Evolutionary conservation across 2,797 vertebrate species (phyloP).

Genomic region (Sparidentex hasta): DNA sequence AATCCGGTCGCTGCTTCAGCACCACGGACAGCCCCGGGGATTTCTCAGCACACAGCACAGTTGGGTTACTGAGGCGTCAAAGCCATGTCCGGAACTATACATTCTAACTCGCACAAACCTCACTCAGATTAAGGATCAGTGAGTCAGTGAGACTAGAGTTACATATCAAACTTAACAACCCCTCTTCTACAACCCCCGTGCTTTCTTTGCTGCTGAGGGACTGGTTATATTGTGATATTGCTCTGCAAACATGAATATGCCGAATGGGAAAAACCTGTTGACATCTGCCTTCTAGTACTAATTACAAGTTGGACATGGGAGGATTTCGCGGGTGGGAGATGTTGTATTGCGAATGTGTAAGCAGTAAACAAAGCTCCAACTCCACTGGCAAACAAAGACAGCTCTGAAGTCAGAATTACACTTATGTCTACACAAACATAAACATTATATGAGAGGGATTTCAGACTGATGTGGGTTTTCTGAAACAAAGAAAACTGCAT

Average conservation of each 20-base stretch:
- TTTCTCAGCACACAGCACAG: too few relatives aligned
- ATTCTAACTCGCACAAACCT: too few relatives aligned
- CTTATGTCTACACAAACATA: constrained; percentile 9
- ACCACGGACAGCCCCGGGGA: too few relatives aligned
- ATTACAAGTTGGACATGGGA: constrained; percentile 42
- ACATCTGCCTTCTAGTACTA: constrained; percentile 10
- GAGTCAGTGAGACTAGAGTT: too few relatives aligned
- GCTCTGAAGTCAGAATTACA: neutral
- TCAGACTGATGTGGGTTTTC: neutral
- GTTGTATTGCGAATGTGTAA: constrained; percentile 1
- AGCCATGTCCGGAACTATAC: too few relatives aligned
- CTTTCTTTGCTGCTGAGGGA: too few relatives aligned
- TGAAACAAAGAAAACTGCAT: neutral
- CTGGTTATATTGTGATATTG: neutral
- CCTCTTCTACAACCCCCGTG: too few relatives aligned
- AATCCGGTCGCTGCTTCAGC: too few relatives aligned
- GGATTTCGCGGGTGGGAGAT: constrained; percentile 28
- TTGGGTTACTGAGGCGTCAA: too few relatives aligned
- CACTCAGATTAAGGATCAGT: too few relatives aligned
- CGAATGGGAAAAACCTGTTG: constrained; percentile 24
- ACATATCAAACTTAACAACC: too few relatives aligned
- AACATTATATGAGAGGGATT: too few relatives aligned
- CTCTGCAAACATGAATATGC: constrained; percentile 22
- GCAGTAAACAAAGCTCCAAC: constrained; percentile 12
- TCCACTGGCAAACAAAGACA: constrained; percentile 13